A percentile compares a stretch with the other conserved stretches of the same genome.
These are phyloP conservation scores for Cacoxenus indagator DNA, from an alignment of 2,888 invertebrate species.

Conservation along the genomic window DNA sequence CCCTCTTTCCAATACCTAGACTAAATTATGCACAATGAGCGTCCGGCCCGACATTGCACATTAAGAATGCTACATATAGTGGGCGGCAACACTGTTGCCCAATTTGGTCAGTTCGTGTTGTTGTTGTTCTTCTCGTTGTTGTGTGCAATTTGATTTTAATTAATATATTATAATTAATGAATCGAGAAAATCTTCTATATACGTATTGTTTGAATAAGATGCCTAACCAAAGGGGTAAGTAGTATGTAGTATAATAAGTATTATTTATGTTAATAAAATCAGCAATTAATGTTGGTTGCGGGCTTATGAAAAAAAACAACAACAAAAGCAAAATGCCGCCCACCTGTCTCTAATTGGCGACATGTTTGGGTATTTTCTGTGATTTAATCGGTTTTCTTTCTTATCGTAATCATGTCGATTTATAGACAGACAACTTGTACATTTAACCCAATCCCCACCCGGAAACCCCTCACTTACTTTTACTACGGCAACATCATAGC, in stretches of 20 bases:
- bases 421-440: too few species aligned
- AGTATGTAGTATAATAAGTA: too few species aligned
- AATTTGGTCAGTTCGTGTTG: neutral
- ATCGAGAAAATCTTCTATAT: too few species aligned
- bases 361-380: neutral
- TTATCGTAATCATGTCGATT: neutral
- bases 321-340: too few species aligned
- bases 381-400: neutral
- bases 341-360: neutral
- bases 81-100: neutral
- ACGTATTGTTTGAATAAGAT: too few species aligned
- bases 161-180: too few species aligned
- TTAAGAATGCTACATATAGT: neutral
- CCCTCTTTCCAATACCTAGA: too few species aligned
- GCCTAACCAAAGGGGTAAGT: too few species aligned
- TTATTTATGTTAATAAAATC: too few species aligned
- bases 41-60: neutral
- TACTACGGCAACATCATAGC: slow-evolving; percentile 2
- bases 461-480: neutral
- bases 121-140: neutral
- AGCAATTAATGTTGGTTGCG: neutral
- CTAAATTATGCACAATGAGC: neutral
- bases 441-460: neutral
- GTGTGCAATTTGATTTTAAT: neutral
- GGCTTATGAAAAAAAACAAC: neutral